Percentiles rank a stretch among this genome's conserved stretches.
phyloP scores from a whole-genome alignment of 2,113 vertebrate species.

The Chiloscyllium plagiosum region DNA sequence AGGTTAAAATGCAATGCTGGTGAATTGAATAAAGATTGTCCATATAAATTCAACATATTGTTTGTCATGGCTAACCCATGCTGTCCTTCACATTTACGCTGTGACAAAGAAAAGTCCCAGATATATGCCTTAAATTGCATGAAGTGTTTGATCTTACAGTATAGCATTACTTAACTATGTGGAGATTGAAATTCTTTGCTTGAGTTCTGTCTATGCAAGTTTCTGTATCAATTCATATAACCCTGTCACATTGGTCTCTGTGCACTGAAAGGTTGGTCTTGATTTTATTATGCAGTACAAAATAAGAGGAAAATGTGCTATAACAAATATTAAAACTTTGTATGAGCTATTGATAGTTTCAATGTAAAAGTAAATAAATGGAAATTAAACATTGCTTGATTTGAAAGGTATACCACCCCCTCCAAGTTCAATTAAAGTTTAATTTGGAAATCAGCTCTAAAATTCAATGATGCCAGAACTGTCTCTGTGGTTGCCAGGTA shows the following conservation, averaged over 20 bases:
- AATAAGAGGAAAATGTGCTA: background rate
- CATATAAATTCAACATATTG: background rate
- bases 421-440: constrained; percentile 17
- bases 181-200: background rate
- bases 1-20: background rate
- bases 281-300: background rate
- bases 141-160: background rate
- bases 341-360: background rate
- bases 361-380: background rate
- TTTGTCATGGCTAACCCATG: constrained; percentile 34
- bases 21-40: background rate
- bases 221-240: background rate
- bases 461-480: background rate
- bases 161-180: background rate
- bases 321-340: constrained; percentile 5
- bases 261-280: background rate
- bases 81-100: constrained; percentile 36
- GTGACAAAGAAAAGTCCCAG: constrained; percentile 12
- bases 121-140: background rate
- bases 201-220: background rate
- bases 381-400: constrained; percentile 15
- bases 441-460: constrained; percentile 8
- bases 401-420: background rate
- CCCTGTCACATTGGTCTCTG: background rate
- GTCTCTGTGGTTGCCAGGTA: constrained; percentile 18